Evolutionary conservation across 2,113 vertebrate species (phyloP).

Genomic region (Barbus barbus): DNA sequence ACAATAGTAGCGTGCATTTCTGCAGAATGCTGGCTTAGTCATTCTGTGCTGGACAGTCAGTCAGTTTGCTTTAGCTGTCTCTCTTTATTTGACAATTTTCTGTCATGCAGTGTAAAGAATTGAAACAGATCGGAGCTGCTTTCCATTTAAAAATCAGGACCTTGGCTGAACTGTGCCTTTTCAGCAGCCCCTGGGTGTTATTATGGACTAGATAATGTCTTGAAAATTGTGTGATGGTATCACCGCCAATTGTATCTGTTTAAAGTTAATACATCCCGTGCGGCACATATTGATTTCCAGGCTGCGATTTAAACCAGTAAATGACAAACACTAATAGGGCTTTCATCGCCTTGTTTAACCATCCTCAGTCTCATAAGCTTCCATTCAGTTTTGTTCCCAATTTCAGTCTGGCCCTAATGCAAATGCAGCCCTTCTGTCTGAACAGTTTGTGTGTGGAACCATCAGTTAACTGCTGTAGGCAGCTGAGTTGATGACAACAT

Average conservation of each 20-base stretch:
- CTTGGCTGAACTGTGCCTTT: neutral
- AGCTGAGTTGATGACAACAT: neutral
- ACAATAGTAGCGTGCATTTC: neutral
- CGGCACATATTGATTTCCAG: conserved; percentile 11
- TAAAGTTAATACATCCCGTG: conserved; percentile 5
- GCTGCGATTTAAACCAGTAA: conserved; percentile 20
- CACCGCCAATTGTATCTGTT: conserved; percentile 22
- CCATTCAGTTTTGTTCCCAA: neutral
- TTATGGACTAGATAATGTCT: conserved; percentile 34
- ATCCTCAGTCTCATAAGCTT: conserved; percentile 13
- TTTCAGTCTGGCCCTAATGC: conserved; percentile 30
- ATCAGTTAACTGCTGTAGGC: conserved; percentile 31
- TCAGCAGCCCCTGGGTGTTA: neutral
- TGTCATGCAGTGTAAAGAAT: neutral
- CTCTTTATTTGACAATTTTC: conserved; percentile 1
- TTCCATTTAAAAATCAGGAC: conserved; percentile 14
- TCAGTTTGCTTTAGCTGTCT: neutral
- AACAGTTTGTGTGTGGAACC: conserved; percentile 25
- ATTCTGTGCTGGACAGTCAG: neutral
- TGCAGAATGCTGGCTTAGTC: neutral
- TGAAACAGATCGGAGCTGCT: conserved; percentile 13
- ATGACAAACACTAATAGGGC: conserved; percentile 23
- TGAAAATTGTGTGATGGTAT: conserved; percentile 29
- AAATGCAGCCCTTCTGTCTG: conserved; percentile 23
- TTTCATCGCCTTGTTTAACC: conserved; percentile 27